Evolutionary conservation across 2,113 vertebrate genomes (phyloP), one percentile per base, ranked within the genome.

Genomic region (Puma concolor): DNA sequence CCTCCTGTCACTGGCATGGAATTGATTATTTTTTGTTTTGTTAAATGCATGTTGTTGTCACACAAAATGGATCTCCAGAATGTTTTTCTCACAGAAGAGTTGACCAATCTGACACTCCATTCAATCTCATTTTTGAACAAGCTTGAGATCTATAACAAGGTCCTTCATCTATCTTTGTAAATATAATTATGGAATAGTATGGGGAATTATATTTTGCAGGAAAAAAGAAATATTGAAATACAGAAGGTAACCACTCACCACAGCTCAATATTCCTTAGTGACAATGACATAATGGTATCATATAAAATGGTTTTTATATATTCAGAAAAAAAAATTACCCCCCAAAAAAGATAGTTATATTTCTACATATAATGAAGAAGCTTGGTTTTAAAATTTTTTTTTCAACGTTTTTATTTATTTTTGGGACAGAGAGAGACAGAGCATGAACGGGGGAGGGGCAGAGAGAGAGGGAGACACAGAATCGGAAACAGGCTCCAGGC

Each of bases 1-100:
- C 98, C 98, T 99, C 98, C 98, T 99, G 98, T 99, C 98, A 98
- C 95, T 98, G 98, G 96, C 97, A 97, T 63, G 87, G 54, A 97
- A 96, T 67, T 74, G 85, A 97, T 98, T 97, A 95, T 98, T 98
- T 98, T 98, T 97, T 97, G 98, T 97, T 97, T 98, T 84, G 97
- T 98, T 98, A 98, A 99, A 98, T 97, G 95, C 88, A 94, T 87
- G 66, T 96, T 98, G 98, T 98, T 93, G 91, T 97, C 64, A 21
- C 95, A 88, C 88, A 97, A 94, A 94, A 94, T 85, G 63, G 19
- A 82, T 98, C 72, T 98, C 91, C 87, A 97, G 90, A 97, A 95
- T 79, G 94, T 33, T 98, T 83, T 94, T 91, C 93, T 96, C 96
- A 96, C 64, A 96, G 86, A 92, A 48, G 69, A 97, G 76, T n/a